Conservation (phyloP, 1,140 invertebrate species). For the Hetaerina americana region DNA sequence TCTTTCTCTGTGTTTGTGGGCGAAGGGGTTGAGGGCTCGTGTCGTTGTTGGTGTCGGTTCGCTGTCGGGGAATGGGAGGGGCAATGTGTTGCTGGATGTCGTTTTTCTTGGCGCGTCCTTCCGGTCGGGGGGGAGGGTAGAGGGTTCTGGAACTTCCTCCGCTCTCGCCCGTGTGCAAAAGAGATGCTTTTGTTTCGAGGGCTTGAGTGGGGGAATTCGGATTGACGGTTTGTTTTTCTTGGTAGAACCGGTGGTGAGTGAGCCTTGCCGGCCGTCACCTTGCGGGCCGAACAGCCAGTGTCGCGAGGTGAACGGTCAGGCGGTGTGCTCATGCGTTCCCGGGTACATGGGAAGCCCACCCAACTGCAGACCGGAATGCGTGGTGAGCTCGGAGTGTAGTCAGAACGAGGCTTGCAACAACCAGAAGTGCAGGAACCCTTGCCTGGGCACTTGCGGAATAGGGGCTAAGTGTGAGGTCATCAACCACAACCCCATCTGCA, state of each 20-base stretch:
- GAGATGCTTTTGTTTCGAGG: conserved; percentile 15
- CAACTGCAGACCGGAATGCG: conserved; percentile 31
- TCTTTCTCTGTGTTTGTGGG: too few relatives aligned
- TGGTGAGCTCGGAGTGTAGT: conserved; percentile 29
- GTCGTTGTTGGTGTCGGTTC: too few relatives aligned
- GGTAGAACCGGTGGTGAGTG: conserved; percentile 4
- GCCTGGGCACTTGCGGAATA: conserved; percentile 33
- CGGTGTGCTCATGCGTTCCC: conserved; percentile 35
- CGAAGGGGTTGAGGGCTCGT: too few relatives aligned
- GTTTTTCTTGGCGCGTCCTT: too few relatives aligned
- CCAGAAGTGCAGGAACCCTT: conserved; percentile 32
- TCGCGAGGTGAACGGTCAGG: conserved; percentile 28
- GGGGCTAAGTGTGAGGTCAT: conserved; percentile 30
- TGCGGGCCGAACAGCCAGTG: conserved; percentile 38
- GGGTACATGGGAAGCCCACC: conserved; percentile 34
- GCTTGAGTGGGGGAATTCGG: conserved; percentile 22
- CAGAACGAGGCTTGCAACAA: conserved; percentile 30
- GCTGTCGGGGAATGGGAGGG: too few relatives aligned
- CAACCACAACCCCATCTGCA: conserved; percentile 32
- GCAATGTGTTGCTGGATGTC: too few relatives aligned
- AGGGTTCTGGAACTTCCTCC: conserved; percentile 20
- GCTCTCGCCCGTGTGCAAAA: conserved; percentile 15
- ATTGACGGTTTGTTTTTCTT: not conserved
- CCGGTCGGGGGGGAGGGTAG: not conserved
- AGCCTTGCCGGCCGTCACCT: conserved; percentile 22